Evolutionary conservation across 2,888 invertebrate species (phyloP).

Genomic region (Belgica antarctica): DNA sequence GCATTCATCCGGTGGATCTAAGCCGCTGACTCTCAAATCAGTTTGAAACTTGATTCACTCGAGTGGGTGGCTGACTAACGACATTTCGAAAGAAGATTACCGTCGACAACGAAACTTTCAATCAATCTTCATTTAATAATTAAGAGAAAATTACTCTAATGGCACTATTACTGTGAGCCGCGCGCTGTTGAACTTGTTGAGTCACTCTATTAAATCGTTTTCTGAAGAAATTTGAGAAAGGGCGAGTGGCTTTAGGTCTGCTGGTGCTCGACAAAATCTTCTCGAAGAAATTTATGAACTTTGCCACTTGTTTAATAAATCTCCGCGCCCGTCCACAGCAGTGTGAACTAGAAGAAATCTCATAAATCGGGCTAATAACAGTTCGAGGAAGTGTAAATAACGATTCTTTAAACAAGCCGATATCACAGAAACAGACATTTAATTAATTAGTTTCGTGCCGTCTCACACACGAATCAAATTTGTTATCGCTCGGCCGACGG

Average conservation of each 20-base stretch:
- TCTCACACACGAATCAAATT: conserved; percentile 33
- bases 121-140: conserved; percentile 41
- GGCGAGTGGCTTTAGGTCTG: background rate
- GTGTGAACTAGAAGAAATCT: background rate
- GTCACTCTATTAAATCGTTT: conserved; percentile 22
- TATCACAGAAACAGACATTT: conserved; percentile 21
- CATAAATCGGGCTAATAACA: conserved; percentile 22
- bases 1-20: background rate
- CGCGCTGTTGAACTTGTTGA: conserved; percentile 32
- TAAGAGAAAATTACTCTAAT: conserved; percentile 39
- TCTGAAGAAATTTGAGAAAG: background rate
- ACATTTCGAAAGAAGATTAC: conserved; percentile 26
- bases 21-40: background rate
- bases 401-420: background rate
- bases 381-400: conserved; percentile 38
- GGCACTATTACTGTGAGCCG: conserved; percentile 36
- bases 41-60: background rate
- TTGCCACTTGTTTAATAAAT: background rate
- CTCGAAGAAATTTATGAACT: background rate
- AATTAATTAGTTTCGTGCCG: conserved; percentile 42
- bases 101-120: conserved; percentile 12
- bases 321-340: background rate
- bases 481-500: conserved; percentile 41
- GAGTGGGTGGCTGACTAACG: conserved; percentile 21
- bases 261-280: background rate